These are phyloP conservation scores for Listrodromus nycthemerus DNA, from an alignment of 2,888 invertebrate species.

Conservation along the genomic window DNA sequence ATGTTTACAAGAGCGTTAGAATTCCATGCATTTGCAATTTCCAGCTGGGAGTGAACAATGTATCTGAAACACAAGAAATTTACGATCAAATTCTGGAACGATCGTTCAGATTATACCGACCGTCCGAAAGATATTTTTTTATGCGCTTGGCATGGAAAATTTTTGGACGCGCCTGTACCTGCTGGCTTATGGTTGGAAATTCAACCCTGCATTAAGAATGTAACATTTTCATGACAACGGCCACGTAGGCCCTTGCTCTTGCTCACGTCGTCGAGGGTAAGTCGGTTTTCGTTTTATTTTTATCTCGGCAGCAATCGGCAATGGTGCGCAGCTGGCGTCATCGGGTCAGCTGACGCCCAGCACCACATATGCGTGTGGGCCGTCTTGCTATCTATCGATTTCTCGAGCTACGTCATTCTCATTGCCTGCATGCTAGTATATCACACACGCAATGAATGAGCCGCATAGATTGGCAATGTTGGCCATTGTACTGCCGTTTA, in stretches of 20 bases:
- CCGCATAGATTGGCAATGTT: conserved; percentile 5
- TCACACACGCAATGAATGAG: not conserved
- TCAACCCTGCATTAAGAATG: not conserved
- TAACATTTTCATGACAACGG: not conserved
- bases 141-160: not conserved
- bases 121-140: not conserved
- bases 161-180: not conserved
- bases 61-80: not conserved
- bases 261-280: conserved; percentile 19
- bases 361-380: not conserved
- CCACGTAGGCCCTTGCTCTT: conserved; percentile 23
- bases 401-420: conserved; percentile 11
- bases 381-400: conserved; percentile 33
- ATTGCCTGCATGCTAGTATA: not conserved
- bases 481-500: not conserved
- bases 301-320: conserved; percentile 16
- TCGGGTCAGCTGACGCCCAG: conserved; percentile 42
- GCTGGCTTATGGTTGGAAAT: not conserved
- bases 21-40: not conserved
- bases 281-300: conserved; percentile 43
- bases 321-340: conserved; percentile 48
- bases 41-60: not conserved
- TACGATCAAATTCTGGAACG: not conserved
- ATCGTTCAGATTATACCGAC: not conserved
- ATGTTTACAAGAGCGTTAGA: not conserved